Percentiles rank a stretch among this genome's conserved stretches.
These are phyloP conservation scores for Apotomis capreana DNA, from an alignment of 2,888 invertebrate species.

Conservation along the genomic window DNA sequence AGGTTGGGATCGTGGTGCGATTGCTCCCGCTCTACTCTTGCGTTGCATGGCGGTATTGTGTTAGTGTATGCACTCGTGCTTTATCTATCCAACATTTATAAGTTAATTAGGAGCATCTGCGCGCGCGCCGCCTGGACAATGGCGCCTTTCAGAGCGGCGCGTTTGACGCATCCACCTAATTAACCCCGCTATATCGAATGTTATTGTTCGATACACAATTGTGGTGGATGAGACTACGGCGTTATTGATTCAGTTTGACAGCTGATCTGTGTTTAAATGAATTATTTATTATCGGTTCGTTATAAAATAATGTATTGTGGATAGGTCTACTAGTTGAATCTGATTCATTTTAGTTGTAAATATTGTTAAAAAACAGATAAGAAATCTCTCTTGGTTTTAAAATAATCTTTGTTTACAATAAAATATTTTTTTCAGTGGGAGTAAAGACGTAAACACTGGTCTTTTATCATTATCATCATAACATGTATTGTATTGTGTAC, in stretches of 20 bases:
- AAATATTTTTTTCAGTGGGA: not conserved
- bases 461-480: no score
- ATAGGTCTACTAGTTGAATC: not conserved
- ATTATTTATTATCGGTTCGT: constrained; percentile 17
- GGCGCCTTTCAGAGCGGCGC: constrained; percentile 70
- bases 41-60: constrained; percentile 54
- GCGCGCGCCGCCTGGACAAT: constrained; percentile 67
- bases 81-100: constrained; percentile 61
- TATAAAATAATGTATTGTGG: constrained; percentile 6
- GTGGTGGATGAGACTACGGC: constrained; percentile 42
- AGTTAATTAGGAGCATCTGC: constrained; percentile 72
- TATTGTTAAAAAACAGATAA: no score
- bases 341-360: no score
- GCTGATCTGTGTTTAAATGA: constrained; percentile 25
- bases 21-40: constrained; percentile 13
- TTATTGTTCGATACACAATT: constrained; percentile 53
- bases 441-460: not conserved
- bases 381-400: not conserved
- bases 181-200: constrained; percentile 57
- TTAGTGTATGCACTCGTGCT: constrained; percentile 50
- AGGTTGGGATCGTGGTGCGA: not conserved
- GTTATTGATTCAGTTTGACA: constrained; percentile 41
- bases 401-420: constrained; percentile 17
- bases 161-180: constrained; percentile 66
- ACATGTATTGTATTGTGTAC: no score